These are phyloP conservation scores for Cnemophilus loriae DNA, from an alignment of 2,113 vertebrate genomes.

Conservation along the genomic window DNA sequence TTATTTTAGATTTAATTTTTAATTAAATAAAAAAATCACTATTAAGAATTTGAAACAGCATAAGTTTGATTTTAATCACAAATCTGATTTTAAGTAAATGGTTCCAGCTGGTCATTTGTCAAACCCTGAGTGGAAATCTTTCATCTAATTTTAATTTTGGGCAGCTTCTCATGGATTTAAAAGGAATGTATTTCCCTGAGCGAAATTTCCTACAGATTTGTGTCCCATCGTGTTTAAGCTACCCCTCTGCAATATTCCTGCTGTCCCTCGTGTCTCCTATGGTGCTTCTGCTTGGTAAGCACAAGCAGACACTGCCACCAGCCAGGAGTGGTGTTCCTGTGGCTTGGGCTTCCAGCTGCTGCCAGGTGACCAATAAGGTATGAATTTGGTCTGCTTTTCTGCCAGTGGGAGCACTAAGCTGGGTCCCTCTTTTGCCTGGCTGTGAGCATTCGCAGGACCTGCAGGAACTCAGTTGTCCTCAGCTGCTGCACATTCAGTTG, in stretches of 20 bases:
- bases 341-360: neutral
- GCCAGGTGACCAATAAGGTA: neutral
- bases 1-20: neutral
- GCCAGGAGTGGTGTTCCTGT: neutral
- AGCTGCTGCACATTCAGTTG: neutral
- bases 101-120: neutral
- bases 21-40: neutral
- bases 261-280: neutral
- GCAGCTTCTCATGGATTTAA: neutral
- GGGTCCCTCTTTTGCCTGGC: neutral
- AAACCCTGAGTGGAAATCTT: neutral
- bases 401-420: neutral
- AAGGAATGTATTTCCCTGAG: neutral
- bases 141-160: neutral
- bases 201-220: neutral
- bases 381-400: neutral
- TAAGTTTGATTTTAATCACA: neutral
- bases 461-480: fast-evolving
- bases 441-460: neutral
- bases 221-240: neutral
- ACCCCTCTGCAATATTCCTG: neutral
- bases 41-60: neutral
- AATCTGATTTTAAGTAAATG: neutral
- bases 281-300: neutral
- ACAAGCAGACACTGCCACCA: neutral